Percentiles rank a stretch among this genome's conserved stretches.
phyloP scores from a whole-genome alignment of 2,113 vertebrate species.

The Puntigrus tetrazona region DNA sequence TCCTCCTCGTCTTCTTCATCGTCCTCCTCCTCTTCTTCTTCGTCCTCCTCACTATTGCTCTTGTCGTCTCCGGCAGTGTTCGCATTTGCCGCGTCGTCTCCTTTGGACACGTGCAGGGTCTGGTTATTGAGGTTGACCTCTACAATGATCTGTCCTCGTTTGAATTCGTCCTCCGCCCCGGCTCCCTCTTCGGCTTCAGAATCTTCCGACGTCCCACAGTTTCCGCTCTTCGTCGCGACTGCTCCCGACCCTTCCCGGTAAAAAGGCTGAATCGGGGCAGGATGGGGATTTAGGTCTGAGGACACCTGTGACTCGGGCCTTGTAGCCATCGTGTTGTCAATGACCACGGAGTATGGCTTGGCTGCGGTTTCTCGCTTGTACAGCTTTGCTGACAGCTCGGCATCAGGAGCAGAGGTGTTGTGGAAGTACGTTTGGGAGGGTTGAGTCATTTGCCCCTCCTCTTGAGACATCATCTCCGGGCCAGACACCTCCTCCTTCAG shows the following conservation, averaged over 20 bases:
- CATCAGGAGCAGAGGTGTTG: constrained; percentile 80
- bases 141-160: constrained; percentile 98
- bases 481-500: constrained; percentile 82
- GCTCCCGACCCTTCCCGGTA: constrained; percentile 81
- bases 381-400: constrained; percentile 87
- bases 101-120: constrained; percentile 97
- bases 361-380: constrained; percentile 88
- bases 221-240: constrained; percentile 68
- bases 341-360: constrained; percentile 87
- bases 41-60: constrained; percentile 86
- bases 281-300: constrained; percentile 52
- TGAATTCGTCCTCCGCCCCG: constrained; percentile 88
- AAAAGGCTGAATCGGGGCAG: constrained; percentile 82
- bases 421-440: constrained; percentile 83
- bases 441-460: constrained; percentile 81
- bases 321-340: constrained; percentile 85
- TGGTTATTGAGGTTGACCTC: constrained; percentile 99
- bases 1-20: constrained; percentile 72
- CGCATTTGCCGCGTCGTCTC: constrained; percentile 87
- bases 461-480: constrained; percentile 88
- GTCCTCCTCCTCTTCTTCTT: constrained; percentile 79
- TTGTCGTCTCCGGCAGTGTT: constrained; percentile 85
- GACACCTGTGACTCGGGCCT: constrained; percentile 70
- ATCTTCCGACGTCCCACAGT: constrained; percentile 78
- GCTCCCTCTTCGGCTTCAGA: constrained; percentile 72